phyloP scores from a whole-genome alignment of 2,113 vertebrate species.

The chimpanzee (Pan troglodytes) region NHGRI_mPanTro3-v2.1_pri NC_072416.2:47945501-47946000 shows the following conservation, averaged over 20 bases:
- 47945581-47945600: neutral
- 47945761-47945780: too few relatives aligned
- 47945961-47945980: too few relatives aligned
- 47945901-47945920: too few relatives aligned
- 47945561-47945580: neutral
- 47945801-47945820: too few relatives aligned
- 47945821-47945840: too few relatives aligned
- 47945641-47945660: neutral
- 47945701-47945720: neutral
- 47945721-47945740: neutral
- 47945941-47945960: too few relatives aligned
- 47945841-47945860: too few relatives aligned
- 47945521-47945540: accelerated
- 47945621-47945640: neutral
- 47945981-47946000: too few relatives aligned
- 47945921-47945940: too few relatives aligned
- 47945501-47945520: neutral
- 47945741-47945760: accelerated
- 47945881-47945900: too few relatives aligned
- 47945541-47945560: neutral
- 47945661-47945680: neutral
- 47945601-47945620: neutral
- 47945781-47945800: too few relatives aligned
- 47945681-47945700: neutral
- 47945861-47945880: too few relatives aligned